Base-by-base conservation (phyloP, 1,140 invertebrate species). In the Ctenoplectra terminalis region DNA sequence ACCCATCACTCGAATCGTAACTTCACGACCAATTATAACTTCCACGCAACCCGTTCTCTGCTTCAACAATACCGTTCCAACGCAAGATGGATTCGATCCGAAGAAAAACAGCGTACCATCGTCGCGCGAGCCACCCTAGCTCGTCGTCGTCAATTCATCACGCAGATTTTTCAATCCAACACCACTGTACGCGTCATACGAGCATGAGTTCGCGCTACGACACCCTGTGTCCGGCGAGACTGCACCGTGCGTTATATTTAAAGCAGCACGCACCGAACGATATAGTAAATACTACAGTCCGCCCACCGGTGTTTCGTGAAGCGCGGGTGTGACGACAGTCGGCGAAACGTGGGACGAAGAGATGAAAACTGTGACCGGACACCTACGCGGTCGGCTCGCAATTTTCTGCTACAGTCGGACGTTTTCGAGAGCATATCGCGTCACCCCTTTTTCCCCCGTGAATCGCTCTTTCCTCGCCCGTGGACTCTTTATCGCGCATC, bases 241-340 rank as follows among this genome's bases (percentile, higher is more conserved):
- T 23, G 54, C 56, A 43, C 29, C 23, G 29, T 1, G 20, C 58
- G 60, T 9, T n/a, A 40, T 40, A 40, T 40, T 40, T 9, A 9
- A 40, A 40, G 40, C 40, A 9, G 40, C 40, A 40, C 40, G 40
- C 40, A 40, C 9, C 9, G 40, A 8, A 13, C 34, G 72, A 58
- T 61, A 71, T 29, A 71, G 66, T 60, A 78, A 72, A 79, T 43
- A 26, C 23, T 48, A 56, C 50, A 8, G 60, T 64, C 78, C 78
- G 60, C 71, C 71, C 71, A 81, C 71, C 17, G 48, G 26, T 34
- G 69, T 50, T 26, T 23, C 29, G 66, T 7, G 56, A 52, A 50
- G 52, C 77, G 77, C 63, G 77, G 48, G 60, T 86, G 84, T 77
- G 84, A 86, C 84, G 84, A 86, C 73, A 56, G 83, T 56, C 46